Evolutionary conservation across 1,140 invertebrate genomes (phyloP).

Genomic region (Drosophila bocqueti): DNA sequence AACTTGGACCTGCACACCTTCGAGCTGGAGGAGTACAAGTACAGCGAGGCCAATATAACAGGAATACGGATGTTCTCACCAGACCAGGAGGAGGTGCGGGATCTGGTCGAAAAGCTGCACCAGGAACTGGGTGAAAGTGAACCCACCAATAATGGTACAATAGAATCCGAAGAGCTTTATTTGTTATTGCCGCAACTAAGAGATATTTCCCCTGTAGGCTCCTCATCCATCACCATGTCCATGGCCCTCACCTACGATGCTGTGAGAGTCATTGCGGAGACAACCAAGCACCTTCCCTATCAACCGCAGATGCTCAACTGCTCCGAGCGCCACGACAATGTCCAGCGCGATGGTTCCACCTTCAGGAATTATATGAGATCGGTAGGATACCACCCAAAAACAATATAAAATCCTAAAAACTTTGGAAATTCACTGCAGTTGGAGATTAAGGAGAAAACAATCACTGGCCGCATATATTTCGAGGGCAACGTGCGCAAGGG

Average conservation of each 20-base stretch:
- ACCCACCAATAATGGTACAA: conserved; percentile 48
- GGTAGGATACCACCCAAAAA: conserved; percentile 70
- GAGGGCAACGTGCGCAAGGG: conserved; percentile 93
- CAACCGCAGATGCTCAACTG: conserved; percentile 86
- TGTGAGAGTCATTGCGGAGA: conserved; percentile 89
- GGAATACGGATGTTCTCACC: conserved; percentile 90
- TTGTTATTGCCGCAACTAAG: background rate
- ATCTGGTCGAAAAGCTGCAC: conserved; percentile 62
- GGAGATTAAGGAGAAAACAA: conserved; percentile 84
- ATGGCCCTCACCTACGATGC: conserved; percentile 93
- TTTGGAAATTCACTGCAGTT: conserved; percentile 39
- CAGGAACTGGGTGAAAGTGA: conserved; percentile 63
- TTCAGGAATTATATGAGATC: conserved; percentile 92
- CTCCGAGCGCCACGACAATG: conserved; percentile 65
- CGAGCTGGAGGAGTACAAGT: conserved; percentile 92
- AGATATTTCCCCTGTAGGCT: conserved; percentile 34
- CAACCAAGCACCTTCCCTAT: conserved; percentile 69
- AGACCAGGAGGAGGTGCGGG: conserved; percentile 67
- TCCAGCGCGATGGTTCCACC: conserved; percentile 88
- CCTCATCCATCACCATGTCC: conserved; percentile 86
- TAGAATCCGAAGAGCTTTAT: background rate
- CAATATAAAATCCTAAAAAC: background rate
- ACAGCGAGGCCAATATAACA: conserved; percentile 94
- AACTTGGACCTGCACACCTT: conserved; percentile 92
- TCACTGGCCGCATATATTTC: conserved; percentile 94